Conservation (phyloP, 2,888 invertebrate genomes). For the Apodemia mormo region DNA sequence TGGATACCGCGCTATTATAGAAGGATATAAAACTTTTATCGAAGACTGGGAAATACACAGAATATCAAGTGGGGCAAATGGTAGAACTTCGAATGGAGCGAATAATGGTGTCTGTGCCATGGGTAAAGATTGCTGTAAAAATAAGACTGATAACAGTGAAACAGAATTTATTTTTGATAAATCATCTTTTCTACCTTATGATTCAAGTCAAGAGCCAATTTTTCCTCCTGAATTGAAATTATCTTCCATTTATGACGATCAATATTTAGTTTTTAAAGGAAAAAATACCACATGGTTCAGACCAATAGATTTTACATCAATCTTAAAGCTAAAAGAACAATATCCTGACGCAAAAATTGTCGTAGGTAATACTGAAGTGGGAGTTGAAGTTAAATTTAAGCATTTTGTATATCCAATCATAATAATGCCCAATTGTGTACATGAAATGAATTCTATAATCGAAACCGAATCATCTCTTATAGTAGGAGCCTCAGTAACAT, state of each 20-base stretch:
- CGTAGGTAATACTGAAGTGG: conserved; percentile 92
- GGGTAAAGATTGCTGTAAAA: conserved; percentile 85
- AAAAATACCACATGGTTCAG: conserved; percentile 85
- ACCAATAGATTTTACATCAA: conserved; percentile 81
- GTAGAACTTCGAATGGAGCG: conserved; percentile 36
- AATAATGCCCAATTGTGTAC: conserved; percentile 92
- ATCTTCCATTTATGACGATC: conserved; percentile 80
- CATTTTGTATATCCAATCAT: conserved; percentile 87
- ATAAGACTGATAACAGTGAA: conserved; percentile 68
- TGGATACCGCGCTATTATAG: conserved; percentile 92
- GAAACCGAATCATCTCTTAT: conserved; percentile 82
- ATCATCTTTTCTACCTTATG: conserved; percentile 85
- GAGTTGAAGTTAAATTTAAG: conserved; percentile 92
- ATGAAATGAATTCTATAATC: conserved; percentile 86
- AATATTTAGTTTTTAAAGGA: conserved; percentile 74
- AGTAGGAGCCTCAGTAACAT: conserved; percentile 91
- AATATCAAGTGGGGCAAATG: conserved; percentile 44
- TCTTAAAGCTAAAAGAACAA: conserved; percentile 84
- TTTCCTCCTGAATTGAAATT: conserved; percentile 91
- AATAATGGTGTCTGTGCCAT: conserved; percentile 68
- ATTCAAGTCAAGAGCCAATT: conserved; percentile 90
- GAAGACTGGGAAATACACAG: conserved; percentile 85
- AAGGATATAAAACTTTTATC: conserved; percentile 89
- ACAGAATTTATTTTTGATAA: conserved; percentile 81
- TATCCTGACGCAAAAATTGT: conserved; percentile 88